Base-by-base conservation (phyloP, 1,140 invertebrate genomes). In the Nomia melanderi region DNA sequence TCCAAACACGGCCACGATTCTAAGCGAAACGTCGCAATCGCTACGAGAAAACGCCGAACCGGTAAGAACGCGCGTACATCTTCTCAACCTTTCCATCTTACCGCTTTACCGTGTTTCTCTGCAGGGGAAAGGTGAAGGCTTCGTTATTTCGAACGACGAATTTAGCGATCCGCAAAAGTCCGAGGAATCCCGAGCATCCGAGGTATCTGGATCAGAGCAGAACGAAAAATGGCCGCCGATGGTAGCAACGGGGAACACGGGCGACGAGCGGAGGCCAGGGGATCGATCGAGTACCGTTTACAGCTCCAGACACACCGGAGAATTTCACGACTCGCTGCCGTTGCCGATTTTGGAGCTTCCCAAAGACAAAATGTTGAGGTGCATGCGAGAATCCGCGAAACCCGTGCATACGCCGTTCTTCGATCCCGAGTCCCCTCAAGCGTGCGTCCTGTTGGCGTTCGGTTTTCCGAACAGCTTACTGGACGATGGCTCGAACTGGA, bases 251-350 rank as follows among this genome's bases (percentile, higher is more conserved):
- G 83, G 84, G 60, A 84, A 87, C 2, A 79, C 88, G 17, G 83
- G 84, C 23, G 78, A 87, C 84, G 0, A 64, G 86, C 5, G 86
- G 79, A 25, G 81, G 33, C 86, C 86, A 33, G 87, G 83, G 25
- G 20, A 9, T 88, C 87, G 39, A 72, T 70, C 7, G 77, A 14
- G 12, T 82, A 14, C 76, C 5, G 14, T 1, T 74, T 33, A 44
- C 14, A 54, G 67, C 12, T 60, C 88, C 7, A 88, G 89, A 57
- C 90, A 92, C 12, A 91, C 90, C 2, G 89, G 91, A 29, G 91
- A 92, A 80, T 92, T 91, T 74, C 90, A 92, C 56, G 91, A 92
- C 67, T 87, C 89, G 59, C 70, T 92, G 8, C 86, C 90, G 3
- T 71, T 92, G 39, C 88, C 90, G 0, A 29, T 88, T 33, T 81